Evolutionary conservation across 2,888 invertebrate genomes (phyloP).

Genomic region (Aphelenchoides bicaudatus): DNA sequence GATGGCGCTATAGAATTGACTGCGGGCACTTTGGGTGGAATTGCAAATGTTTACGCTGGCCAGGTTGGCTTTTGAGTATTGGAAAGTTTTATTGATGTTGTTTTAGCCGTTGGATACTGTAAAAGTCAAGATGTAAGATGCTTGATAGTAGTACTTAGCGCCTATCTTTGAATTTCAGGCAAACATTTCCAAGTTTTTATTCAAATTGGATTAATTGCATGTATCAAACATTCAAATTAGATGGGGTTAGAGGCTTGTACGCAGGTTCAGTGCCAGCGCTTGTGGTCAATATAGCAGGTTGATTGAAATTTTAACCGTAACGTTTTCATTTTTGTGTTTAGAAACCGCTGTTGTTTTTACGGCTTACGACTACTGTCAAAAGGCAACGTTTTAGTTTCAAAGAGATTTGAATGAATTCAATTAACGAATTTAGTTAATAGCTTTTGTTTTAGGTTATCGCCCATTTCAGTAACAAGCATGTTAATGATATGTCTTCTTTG

Average conservation of each 20-base stretch:
- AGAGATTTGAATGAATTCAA: too few species aligned
- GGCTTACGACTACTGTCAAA: slow-evolving; percentile 91
- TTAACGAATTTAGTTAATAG: too few species aligned
- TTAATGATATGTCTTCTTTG: slow-evolving; percentile 43
- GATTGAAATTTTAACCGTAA: too few species aligned
- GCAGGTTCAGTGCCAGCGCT: too few species aligned
- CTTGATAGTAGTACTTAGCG: too few species aligned
- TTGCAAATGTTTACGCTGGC: slow-evolving; percentile 87
- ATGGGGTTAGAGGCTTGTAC: slow-evolving; percentile 72
- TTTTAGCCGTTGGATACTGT: slow-evolving; percentile 82
- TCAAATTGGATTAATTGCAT: slow-evolving; percentile 82
- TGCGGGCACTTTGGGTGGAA: slow-evolving; percentile 66
- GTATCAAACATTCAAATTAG: slow-evolving; percentile 75
- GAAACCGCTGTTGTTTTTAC: slow-evolving; percentile 96
- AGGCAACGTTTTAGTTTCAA: slow-evolving; percentile 61
- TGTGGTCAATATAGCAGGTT: too few species aligned
- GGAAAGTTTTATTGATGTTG: too few species aligned
- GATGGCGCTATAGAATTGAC: slow-evolving; percentile 59
- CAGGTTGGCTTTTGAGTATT: too few species aligned
- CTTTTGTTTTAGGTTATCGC: slow-evolving; percentile 63
- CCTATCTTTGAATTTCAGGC: too few species aligned
- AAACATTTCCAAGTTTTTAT: slow-evolving; percentile 88
- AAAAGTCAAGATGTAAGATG: slow-evolving; percentile 98
- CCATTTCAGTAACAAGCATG: slow-evolving; percentile 60
- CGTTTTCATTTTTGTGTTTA: too few species aligned